Evolutionary conservation across 2,888 invertebrate species (phyloP), one percentile per base, ranked within the genome.

Genomic region (Odontocerum albicorne): DNA sequence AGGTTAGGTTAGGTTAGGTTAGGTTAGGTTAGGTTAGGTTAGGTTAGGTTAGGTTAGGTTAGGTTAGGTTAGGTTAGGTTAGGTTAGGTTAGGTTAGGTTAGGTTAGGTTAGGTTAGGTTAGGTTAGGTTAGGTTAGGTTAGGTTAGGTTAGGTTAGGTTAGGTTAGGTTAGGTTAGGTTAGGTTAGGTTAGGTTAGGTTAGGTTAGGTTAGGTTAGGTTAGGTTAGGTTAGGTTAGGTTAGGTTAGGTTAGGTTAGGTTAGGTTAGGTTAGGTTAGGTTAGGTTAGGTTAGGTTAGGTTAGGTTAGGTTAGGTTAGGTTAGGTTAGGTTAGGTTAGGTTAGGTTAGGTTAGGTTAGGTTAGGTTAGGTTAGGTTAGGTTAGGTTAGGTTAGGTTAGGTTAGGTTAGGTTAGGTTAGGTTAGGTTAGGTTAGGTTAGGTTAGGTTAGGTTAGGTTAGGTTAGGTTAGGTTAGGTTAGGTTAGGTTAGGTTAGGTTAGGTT

Each of bases 1-100:
- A 33, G 33, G 33, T 33, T 33, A 33, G 33, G 33, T 33, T 33
- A 33, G 33, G 33, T 33, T 33, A 33, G 33, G 33, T 33, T 33
- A 33, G 33, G 33, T 33, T 33, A 33, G 33, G 33, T 33, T 33
- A 33, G 33, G 33, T 33, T 33, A 33, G 33, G 33, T 33, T 33
- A 33, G 33, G 33, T 33, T 33, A 33, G 33, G 33, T 33, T 33
- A 33, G 33, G 33, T 33, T 33, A 33, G 33, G 33, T 33, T 33
- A 33, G 33, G 33, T 33, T 33, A 33, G 33, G 33, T 33, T 33
- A 33, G 33, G 33, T 33, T 33, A 33, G 33, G 33, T 33, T 33
- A 33, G 33, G 33, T 33, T 33, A 33, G 33, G 33, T 33, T 33
- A 33, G 33, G 33, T 33, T 33, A 33, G 33, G 33, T 33, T 33